These are phyloP conservation scores for Nysson spinosus DNA, from an alignment of 2,888 invertebrate genomes.

Conservation along the genomic window DNA sequence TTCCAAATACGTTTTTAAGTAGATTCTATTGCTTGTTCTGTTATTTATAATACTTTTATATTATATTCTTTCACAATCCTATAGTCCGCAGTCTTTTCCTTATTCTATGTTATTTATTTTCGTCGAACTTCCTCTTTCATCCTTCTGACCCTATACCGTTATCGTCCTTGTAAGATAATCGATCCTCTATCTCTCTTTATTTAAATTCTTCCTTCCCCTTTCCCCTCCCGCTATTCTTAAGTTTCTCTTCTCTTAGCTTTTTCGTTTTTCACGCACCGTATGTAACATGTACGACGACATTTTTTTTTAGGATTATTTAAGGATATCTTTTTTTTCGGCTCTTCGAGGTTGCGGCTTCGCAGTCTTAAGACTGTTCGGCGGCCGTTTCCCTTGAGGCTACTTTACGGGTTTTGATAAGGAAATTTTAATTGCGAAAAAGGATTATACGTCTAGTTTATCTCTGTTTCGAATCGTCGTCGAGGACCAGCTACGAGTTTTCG, in stretches of 20 bases:
- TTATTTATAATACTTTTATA: slow-evolving; percentile 65
- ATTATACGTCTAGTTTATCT: slow-evolving; percentile 17
- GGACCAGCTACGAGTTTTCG: slow-evolving; percentile 56
- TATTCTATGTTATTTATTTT: slow-evolving; percentile 40
- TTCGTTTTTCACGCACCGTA: slow-evolving; percentile 36
- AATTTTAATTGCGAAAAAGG: slow-evolving; percentile 16
- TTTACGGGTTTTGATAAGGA: slow-evolving; percentile 34
- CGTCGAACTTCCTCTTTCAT: slow-evolving; percentile 33
- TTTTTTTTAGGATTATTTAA: slow-evolving; percentile 30
- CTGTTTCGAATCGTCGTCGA: slow-evolving; percentile 39
- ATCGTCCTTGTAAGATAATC: slow-evolving; percentile 50
- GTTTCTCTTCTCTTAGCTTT: slow-evolving; percentile 14
- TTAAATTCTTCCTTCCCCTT: slow-evolving; percentile 18
- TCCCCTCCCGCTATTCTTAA: neutral
- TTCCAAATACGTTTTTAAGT: slow-evolving; percentile 45
- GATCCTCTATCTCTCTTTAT: slow-evolving; percentile 29
- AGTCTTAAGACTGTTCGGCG: neutral
- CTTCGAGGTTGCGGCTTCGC: slow-evolving; percentile 9
- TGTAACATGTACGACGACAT: slow-evolving; percentile 48
- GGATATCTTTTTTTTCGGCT: slow-evolving; percentile 20
- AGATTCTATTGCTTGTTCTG: slow-evolving; percentile 54
- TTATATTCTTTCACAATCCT: slow-evolving; percentile 57
- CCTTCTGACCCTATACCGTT: slow-evolving; percentile 29
- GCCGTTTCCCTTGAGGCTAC: slow-evolving; percentile 17
- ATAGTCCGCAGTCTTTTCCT: slow-evolving; percentile 43